These are phyloP conservation scores for Scylla paramamosain DNA, from an alignment of 1,140 invertebrate genomes.

Conservation along the genomic window DNA sequence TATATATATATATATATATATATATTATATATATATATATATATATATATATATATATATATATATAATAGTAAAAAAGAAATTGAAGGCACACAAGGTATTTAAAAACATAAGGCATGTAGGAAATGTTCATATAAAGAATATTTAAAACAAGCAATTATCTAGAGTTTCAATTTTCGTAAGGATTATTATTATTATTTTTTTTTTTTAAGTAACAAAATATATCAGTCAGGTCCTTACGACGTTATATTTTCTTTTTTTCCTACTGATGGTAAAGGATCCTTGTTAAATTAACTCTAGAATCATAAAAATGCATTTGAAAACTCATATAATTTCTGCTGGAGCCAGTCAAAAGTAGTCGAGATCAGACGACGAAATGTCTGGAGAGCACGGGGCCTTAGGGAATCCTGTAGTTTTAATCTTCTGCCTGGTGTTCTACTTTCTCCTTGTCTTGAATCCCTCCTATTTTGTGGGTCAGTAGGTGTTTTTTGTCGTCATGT, in stretches of 20 bases:
- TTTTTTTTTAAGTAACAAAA: neutral
- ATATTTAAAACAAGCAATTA: too few relatives aligned
- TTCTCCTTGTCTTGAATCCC: neutral
- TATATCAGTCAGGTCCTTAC: too few relatives aligned
- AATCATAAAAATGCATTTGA: neutral
- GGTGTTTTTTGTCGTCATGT: neutral
- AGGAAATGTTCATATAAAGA: neutral
- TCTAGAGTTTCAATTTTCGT: too few relatives aligned
- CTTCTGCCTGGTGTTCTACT: neutral
- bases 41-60: constrained; percentile 27
- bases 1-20: neutral
- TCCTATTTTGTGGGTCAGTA: neutral
- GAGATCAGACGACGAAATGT: neutral
- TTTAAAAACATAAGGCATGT: neutral
- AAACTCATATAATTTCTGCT: neutral
- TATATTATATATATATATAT: constrained; percentile 23
- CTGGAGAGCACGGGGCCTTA: neutral
- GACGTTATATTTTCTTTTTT: too few relatives aligned
- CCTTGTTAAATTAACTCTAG: neutral
- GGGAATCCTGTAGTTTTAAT: neutral
- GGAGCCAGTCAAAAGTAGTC: neutral
- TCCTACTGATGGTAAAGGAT: neutral
- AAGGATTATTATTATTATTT: neutral
- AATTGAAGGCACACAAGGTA: neutral
- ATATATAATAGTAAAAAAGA: neutral